phyloP scores from a whole-genome alignment of 2,113 vertebrate genomes.

The Garra rufa region DNA sequence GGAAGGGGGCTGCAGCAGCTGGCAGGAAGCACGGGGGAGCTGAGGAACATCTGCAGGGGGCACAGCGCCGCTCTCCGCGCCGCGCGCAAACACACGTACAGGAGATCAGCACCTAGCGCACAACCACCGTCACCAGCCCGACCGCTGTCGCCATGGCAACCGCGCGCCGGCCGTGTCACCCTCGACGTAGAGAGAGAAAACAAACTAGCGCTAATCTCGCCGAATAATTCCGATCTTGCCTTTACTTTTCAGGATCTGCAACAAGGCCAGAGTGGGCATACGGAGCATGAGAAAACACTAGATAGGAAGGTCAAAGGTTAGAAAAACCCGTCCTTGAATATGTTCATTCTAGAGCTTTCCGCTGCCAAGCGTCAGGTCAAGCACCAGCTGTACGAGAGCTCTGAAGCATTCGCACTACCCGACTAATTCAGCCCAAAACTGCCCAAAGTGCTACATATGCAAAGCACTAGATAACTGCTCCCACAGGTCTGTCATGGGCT shows the following conservation, averaged over 20 bases:
- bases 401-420: slow-evolving; percentile 26
- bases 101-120: slow-evolving; percentile 77
- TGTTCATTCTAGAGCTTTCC: slow-evolving; percentile 27
- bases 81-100: slow-evolving; percentile 81
- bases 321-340: slow-evolving; percentile 33
- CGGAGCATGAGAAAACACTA: slow-evolving; percentile 13
- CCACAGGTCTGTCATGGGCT: background rate
- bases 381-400: slow-evolving; percentile 29
- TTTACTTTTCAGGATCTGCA: background rate
- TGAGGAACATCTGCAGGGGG: slow-evolving; percentile 97
- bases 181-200: slow-evolving; percentile 27
- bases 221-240: background rate
- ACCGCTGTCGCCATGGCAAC: slow-evolving; percentile 94
- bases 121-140: slow-evolving; percentile 69
- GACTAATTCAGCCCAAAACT: slow-evolving; percentile 24
- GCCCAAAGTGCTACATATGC: slow-evolving; percentile 14
- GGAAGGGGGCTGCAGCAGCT: slow-evolving; percentile 92
- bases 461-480: slow-evolving; percentile 24
- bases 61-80: slow-evolving; percentile 46
- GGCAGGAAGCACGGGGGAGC: slow-evolving; percentile 91
- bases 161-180: slow-evolving; percentile 90
- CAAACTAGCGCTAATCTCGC: background rate
- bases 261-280: slow-evolving; percentile 41
- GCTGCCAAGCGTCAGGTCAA: slow-evolving; percentile 32
- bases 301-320: slow-evolving; percentile 32